Percentiles rank a stretch among this genome's conserved stretches.
Conservation (phyloP, 1,140 invertebrate genomes). For the Neotoxoptera formosana region DNA sequence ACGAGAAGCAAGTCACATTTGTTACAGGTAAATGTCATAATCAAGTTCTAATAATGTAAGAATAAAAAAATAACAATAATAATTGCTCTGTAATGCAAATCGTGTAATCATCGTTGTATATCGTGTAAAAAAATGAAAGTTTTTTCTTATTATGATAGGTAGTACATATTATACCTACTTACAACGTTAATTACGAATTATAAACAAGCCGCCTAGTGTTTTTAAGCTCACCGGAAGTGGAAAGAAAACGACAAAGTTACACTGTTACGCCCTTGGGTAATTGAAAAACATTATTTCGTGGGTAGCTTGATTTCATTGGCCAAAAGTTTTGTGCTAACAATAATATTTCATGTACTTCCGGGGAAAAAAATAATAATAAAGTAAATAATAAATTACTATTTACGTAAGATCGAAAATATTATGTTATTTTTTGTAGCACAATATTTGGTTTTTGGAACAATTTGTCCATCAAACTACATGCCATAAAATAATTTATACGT, state of each 20-base stretch:
- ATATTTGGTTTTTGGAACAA: not conserved
- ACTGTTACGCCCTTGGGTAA: not conserved
- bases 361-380: not conserved
- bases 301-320: not conserved
- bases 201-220: not conserved
- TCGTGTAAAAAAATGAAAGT: not conserved
- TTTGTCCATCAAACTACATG: not conserved
- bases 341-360: not conserved
- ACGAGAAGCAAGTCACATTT: not conserved
- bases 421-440: not conserved
- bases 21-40: not conserved
- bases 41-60: not conserved
- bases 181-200: not conserved
- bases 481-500: not conserved
- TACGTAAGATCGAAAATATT: not conserved
- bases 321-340: constrained; percentile 6
- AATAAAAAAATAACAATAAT: not conserved
- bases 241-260: not conserved
- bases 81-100: not conserved
- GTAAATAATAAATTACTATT: not conserved
- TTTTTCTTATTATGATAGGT: not conserved
- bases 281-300: not conserved
- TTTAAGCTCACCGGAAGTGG: not conserved
- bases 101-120: not conserved
- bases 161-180: not conserved